phyloP scores from a whole-genome alignment of 1,140 invertebrate genomes.

The Globodera ellingtonae region DNA sequence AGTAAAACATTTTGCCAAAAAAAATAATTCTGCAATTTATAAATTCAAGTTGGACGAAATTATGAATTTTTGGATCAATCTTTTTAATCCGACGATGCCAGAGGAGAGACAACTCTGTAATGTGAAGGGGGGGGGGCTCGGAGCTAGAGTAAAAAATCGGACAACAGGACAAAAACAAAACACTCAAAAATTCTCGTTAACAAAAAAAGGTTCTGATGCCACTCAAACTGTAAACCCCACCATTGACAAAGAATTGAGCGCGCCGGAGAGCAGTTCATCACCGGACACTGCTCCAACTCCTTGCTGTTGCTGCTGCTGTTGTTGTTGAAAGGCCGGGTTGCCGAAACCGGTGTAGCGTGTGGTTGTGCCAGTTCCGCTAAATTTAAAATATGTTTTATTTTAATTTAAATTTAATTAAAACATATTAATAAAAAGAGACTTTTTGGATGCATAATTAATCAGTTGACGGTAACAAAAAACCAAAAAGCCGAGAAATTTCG shows the following conservation, averaged over 20 bases:
- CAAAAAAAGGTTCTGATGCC: too few species aligned
- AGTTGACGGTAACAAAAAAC: too few species aligned
- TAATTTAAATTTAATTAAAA: too few species aligned
- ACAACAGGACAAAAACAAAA: not conserved
- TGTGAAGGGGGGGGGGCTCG: too few species aligned
- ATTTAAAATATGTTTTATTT: slow-evolving; percentile 20
- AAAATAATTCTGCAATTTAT: slow-evolving; percentile 22
- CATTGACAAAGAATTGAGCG: slow-evolving; percentile 60
- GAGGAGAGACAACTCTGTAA: too few species aligned
- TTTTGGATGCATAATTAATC: too few species aligned
- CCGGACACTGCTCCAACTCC: not conserved
- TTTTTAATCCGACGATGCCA: too few species aligned
- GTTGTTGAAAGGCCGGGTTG: slow-evolving; percentile 53
- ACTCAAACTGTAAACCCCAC: too few species aligned
- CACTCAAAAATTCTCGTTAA: too few species aligned
- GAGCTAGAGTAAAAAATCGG: not conserved
- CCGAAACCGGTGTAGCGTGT: slow-evolving; percentile 62
- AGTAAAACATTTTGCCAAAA: slow-evolving; percentile 2
- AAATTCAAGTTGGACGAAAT: not conserved
- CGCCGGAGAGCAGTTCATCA: slow-evolving; percentile 56
- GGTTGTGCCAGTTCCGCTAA: slow-evolving; percentile 18
- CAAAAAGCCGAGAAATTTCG: too few species aligned
- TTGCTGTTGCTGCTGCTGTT: slow-evolving; percentile 27
- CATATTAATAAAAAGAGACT: too few species aligned
- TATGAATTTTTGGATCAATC: too few species aligned